Base-by-base conservation (phyloP, 64 coral and sea anemone species). In the Orbicella faveolata region DNA sequence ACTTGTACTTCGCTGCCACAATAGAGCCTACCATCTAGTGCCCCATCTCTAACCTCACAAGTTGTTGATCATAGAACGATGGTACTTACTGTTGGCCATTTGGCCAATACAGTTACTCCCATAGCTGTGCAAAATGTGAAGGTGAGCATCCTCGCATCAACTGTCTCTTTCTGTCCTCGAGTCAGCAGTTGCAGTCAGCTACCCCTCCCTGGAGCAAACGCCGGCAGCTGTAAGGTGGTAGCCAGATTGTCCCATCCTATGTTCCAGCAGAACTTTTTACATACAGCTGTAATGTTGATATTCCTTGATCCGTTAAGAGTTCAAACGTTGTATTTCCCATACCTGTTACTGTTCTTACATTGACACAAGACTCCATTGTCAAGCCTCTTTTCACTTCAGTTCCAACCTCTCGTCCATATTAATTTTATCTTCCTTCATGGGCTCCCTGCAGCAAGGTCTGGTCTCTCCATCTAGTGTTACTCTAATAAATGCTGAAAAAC, bases 11-110 rank as follows among this genome's bases (percentile, higher is more conserved):
- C 41, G 19, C 37, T 3, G 63, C 17, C 14, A 4, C 53, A 52
- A 4, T 15, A 30, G 18, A 26, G n/a, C 34, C 41, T 1, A 7
- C 18, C 67, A 0, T 23, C 18, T 34, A 30, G 3, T 36, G 4
- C 35, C 10, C 23, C 19, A 14, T 23, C 44, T 17, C 2, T 36
- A 15, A 13, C 2, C 5, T 69, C 66, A 26, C 6, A 17, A 0
- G 48, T n/a, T 87, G 68, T 18, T 36, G 39, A 1, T 75, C 84
- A 48, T 87, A 34, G 67, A 87, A 87, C 54, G 25, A 52, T 51
- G 84, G 84, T 16, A 10, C 36, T n/a, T 75, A 44, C 9, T 20
- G 4, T 10, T 67, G 20, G 25, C 61, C 44, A 5, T 30, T 20
- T 25, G 6, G 6, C 23, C 14, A 59, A 6, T 81, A 44, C 48